Evolutionary conservation across 2,797 vertebrate species (phyloP).

Genomic region (Sebastes cheni): DNA sequence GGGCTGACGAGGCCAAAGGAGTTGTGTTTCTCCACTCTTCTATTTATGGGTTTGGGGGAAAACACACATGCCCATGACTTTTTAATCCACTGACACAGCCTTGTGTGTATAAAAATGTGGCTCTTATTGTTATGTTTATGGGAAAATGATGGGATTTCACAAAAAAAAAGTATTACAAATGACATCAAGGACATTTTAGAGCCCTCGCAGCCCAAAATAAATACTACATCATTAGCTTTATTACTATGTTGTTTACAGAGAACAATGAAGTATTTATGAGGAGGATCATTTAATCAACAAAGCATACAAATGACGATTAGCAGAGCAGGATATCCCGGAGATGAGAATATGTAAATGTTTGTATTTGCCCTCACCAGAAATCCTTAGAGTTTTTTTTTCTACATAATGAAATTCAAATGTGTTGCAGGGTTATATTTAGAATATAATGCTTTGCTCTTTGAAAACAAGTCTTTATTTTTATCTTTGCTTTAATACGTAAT

Average conservation of each 20-base stretch:
- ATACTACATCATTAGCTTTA: slow-evolving; percentile 28
- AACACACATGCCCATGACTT: neutral
- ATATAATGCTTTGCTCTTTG: neutral
- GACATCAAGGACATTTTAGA: slow-evolving; percentile 18
- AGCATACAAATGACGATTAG: slow-evolving; percentile 35
- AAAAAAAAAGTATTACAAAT: neutral
- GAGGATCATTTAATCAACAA: slow-evolving; percentile 45
- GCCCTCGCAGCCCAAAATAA: slow-evolving; percentile 14
- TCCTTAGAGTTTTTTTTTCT: slow-evolving; percentile 14
- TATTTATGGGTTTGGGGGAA: slow-evolving; percentile 1
- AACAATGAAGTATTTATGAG: slow-evolving; percentile 31
- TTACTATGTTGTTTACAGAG: slow-evolving; percentile 35
- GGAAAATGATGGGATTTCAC: slow-evolving; percentile 12
- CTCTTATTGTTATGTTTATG: slow-evolving; percentile 11
- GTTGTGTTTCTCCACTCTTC: neutral
- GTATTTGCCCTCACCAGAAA: slow-evolving; percentile 10
- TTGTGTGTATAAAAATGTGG: neutral
- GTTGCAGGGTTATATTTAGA: slow-evolving; percentile 1
- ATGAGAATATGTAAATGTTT: slow-evolving; percentile 44
- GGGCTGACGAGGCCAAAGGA: neutral
- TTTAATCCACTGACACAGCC: neutral
- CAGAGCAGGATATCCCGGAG: slow-evolving; percentile 21
- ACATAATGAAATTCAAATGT: slow-evolving; percentile 24
- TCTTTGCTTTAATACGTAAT: neutral
- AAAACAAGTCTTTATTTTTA: neutral